Conservation (phyloP, 2,113 vertebrate genomes). For the Lamprologus callipterus region DNA sequence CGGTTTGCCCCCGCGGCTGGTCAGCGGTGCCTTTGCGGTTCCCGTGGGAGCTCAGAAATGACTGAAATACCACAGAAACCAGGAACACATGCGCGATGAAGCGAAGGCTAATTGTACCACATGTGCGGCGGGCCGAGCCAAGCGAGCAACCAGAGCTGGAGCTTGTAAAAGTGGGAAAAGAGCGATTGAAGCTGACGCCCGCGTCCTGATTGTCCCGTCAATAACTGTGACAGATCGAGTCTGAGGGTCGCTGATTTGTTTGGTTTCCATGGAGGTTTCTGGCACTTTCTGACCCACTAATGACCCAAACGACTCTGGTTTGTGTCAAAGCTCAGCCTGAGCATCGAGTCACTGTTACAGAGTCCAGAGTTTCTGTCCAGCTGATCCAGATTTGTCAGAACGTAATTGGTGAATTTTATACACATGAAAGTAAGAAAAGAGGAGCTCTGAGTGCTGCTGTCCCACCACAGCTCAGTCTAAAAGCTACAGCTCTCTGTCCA, state of each 20-base stretch:
- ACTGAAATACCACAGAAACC: neutral
- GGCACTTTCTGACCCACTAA: neutral
- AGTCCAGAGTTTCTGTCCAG: neutral
- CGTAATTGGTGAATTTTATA: neutral
- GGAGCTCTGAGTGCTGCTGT: neutral
- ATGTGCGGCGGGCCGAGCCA: neutral
- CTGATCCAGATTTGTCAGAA: neutral
- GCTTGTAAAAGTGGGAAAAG: neutral
- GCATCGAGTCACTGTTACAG: neutral
- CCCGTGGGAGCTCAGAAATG: neutral
- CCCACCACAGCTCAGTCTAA: neutral
- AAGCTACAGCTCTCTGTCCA: rapidly evolving
- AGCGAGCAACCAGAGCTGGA: neutral
- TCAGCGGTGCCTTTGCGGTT: neutral
- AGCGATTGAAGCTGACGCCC: neutral
- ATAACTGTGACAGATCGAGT: neutral
- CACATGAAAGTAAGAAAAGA: neutral
- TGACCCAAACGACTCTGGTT: neutral
- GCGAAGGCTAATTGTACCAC: slow-evolving; percentile 3
- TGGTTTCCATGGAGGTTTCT: neutral
- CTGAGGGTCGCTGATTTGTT: neutral
- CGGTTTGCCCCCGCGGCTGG: neutral
- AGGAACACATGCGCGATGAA: neutral
- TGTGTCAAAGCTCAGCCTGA: neutral
- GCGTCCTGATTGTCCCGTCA: neutral